A percentile compares a stretch with the other conserved stretches of the same genome.
These are phyloP conservation scores for Diprion similis DNA, from an alignment of 1,140 invertebrate species.

Conservation along the genomic window DNA sequence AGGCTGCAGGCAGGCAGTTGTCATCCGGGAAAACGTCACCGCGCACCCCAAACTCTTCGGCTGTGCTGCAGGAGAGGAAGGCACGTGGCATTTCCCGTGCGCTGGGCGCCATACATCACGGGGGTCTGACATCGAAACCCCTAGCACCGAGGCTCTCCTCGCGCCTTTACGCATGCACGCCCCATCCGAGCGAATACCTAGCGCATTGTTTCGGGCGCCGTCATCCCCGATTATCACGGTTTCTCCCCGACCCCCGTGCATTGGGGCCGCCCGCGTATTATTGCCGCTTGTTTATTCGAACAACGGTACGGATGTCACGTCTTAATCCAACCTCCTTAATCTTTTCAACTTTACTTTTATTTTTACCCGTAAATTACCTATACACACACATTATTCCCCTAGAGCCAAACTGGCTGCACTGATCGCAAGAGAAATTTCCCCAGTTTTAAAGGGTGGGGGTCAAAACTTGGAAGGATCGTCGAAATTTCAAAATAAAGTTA, in stretches of 20 bases:
- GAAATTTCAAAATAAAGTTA: too few relatives aligned
- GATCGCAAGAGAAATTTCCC: too few relatives aligned
- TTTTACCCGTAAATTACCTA: not conserved
- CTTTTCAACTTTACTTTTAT: not conserved
- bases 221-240: conserved; percentile 45
- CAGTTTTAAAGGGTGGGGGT: too few relatives aligned
- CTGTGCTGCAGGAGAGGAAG: conserved; percentile 5
- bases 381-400: too few relatives aligned
- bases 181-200: conserved; percentile 23
- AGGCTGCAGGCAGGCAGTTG: not conserved
- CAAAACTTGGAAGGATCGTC: too few relatives aligned
- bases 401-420: too few relatives aligned
- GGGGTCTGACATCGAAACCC: conserved; percentile 42
- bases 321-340: conserved; percentile 24
- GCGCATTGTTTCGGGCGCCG: conserved; percentile 49
- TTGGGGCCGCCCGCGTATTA: conserved; percentile 4
- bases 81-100: conserved; percentile 46
- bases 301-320: conserved; percentile 26
- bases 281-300: conserved; percentile 24
- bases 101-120: conserved; percentile 44
- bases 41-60: not conserved
- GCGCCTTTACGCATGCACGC: conserved; percentile 11
- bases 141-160: conserved; percentile 16
- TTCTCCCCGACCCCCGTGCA: conserved; percentile 14
- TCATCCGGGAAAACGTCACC: not conserved